phyloP scores from a whole-genome alignment of 1,140 invertebrate species.

The Drosophila auraria region DNA sequence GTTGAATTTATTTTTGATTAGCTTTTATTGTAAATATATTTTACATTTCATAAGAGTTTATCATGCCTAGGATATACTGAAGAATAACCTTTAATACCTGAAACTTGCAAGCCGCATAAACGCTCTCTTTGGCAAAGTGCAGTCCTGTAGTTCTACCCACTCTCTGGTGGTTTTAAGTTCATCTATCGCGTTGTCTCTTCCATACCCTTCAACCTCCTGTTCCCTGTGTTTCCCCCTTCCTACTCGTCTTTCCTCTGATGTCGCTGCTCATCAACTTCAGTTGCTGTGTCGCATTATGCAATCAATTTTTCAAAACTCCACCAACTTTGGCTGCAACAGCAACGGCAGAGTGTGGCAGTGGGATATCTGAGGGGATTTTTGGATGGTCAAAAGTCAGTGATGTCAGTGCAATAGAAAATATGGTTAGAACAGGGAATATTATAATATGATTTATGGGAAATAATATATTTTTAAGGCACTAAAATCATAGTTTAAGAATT shows the following conservation, averaged over 20 bases:
- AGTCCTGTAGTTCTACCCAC: constrained; percentile 1
- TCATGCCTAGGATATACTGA: too few relatives aligned
- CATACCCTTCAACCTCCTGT: not conserved
- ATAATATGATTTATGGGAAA: not conserved
- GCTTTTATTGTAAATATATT: not conserved
- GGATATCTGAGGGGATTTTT: constrained; percentile 2
- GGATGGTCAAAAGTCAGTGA: constrained; percentile 1
- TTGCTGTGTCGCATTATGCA: constrained; percentile 67
- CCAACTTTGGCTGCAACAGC: constrained; percentile 23
- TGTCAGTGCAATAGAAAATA: not conserved
- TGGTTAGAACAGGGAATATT: not conserved
- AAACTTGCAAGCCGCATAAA: constrained; percentile 7
- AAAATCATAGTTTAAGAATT: not conserved
- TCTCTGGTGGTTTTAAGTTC: constrained; percentile 28
- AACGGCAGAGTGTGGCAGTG: not conserved
- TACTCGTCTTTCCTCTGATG: constrained; percentile 33
- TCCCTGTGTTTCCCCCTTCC: constrained; percentile 1
- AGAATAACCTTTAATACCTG: too few relatives aligned
- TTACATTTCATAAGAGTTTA: too few relatives aligned
- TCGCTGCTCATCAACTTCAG: constrained; percentile 63
- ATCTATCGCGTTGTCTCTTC: constrained; percentile 24
- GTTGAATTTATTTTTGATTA: not conserved
- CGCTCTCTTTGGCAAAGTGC: constrained; percentile 4
- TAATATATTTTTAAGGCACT: not conserved
- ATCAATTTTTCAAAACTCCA: constrained; percentile 65